Evolutionary conservation across 2,113 vertebrate species (phyloP), one percentile per base, ranked within the genome.

Genomic region (Archilochus colubris): DNA sequence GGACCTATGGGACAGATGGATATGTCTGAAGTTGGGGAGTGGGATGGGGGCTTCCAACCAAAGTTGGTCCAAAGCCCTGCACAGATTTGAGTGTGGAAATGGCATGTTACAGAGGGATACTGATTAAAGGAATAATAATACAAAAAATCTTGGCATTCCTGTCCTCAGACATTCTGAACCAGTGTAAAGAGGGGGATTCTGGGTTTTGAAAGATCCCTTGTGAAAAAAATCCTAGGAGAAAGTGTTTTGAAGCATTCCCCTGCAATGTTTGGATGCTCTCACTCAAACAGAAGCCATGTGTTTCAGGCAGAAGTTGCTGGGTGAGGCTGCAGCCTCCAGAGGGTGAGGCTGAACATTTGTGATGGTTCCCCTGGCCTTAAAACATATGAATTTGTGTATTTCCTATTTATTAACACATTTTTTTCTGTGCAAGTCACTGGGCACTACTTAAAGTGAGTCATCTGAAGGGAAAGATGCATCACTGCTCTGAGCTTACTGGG

Each of bases 251-350:
- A 58, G 66, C 36, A 31, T 90, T 93, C 64, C 73, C 4, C 69
- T 43, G 53, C 8, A 59, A 22, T 86, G 6, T 25, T 88, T 75
- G 88, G 88, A 64, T 51, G 61, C 58, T 68, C 70, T 62, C 40
- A 3, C 64, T 90, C 16, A 1, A 78, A 73, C 64, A 14, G 93
- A 95, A 97, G 94, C 80, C 3, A 2, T 3, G 50, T 27, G 0
- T 61, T 78, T 69, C 1, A 55, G 66, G 88, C 93, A 64, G 76
- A 62, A 74, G 66, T 13, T 83, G 27, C 61, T 75, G 93, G 95
- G 96, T 70, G 93, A 93, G 90, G 89, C 68, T 70, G 53, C 62
- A 28, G 89, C 90, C 94, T 90, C 92, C 69, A 61, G 76, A 74
- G 76, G 31, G 22, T 68, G 67, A 59, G 57, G 12, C 14, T 68